Evolutionary conservation across 2,888 invertebrate species (phyloP).

Genomic region (Erebia aethiops): DNA sequence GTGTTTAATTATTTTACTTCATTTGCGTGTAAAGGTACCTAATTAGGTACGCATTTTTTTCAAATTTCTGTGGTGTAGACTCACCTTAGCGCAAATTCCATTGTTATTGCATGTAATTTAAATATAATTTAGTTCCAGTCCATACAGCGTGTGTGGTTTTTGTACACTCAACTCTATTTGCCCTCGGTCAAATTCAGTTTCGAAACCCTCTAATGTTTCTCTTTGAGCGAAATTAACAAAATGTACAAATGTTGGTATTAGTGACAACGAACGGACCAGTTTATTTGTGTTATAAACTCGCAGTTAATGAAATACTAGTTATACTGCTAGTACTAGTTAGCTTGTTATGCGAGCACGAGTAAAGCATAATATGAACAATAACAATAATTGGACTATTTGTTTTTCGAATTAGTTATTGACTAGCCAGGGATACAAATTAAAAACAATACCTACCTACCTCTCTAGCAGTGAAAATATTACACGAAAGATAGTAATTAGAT

Average conservation of each 20-base stretch:
- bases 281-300: conserved; percentile 23
- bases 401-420: not conserved
- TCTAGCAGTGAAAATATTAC: no score
- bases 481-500: no score
- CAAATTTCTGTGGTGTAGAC: not conserved
- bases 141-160: conserved; percentile 53
- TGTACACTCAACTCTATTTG: conserved; percentile 58
- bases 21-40: no score
- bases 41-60: no score
- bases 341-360: conserved; percentile 6
- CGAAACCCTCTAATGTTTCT: conserved; percentile 53
- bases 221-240: conserved; percentile 60
- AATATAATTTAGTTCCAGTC: conserved; percentile 25
- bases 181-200: conserved; percentile 62
- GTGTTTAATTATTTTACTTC: no score
- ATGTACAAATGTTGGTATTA: conserved; percentile 37
- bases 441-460: no score
- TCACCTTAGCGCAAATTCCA: conserved; percentile 19
- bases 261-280: conserved; percentile 25
- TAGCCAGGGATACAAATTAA: no score
- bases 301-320: conserved; percentile 14
- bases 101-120: conserved; percentile 8
- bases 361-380: not conserved
- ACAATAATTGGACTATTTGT: not conserved
- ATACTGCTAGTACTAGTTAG: not conserved